Evolutionary conservation across 2,797 vertebrate species (phyloP), one percentile per base, ranked within the genome.

Genomic region (Tauraco hartlaubi): DNA sequence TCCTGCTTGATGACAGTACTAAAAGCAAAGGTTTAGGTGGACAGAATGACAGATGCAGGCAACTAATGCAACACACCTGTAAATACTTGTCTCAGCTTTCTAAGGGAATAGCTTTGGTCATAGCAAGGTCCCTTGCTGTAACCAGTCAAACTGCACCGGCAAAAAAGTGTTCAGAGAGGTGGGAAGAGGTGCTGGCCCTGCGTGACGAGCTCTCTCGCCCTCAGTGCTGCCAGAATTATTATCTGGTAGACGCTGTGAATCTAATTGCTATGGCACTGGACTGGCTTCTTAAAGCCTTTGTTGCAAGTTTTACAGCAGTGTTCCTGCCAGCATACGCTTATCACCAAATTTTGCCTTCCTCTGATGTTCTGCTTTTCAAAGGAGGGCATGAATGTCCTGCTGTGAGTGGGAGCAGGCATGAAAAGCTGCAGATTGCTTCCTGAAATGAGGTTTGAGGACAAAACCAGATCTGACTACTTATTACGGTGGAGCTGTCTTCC

Each of bases 361-460:
- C 62, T 66, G 79, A 84, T 69, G 90, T 95, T 93, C 69, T 88
- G 46, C 69, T 75, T 91, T 81, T 88, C 83, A 94, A 59, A 88
- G 39, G 79, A 87, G 54, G n/a, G 69, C 16, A 51, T 75, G n/a
- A 90, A 81, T 61, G 56, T 62, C 82, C 64, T 64, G 51, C 82
- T 92, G 88, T 77, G 87, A 68, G 61, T 81, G 79, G 64, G 46
- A 90, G 58, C 56, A 77, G 66, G 58, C 82, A 81, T 1, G 9
- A 92, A 92, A 94, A 94, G 28, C 18, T 58, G 26, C 54, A 74
- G 33, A 88, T 95, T 91, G 83, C 72, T 90, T 94, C 68, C 62
- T 83, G 79, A 88, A 95, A 85, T 78, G 39, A 86, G 15, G 9
- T 91, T 81, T 68, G 73, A 85, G 52, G 76, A 86, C 68, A 94